Evolutionary conservation across 2,113 vertebrate species (phyloP), one percentile per base, ranked within the genome.

Genomic region (Turnix velox): DNA sequence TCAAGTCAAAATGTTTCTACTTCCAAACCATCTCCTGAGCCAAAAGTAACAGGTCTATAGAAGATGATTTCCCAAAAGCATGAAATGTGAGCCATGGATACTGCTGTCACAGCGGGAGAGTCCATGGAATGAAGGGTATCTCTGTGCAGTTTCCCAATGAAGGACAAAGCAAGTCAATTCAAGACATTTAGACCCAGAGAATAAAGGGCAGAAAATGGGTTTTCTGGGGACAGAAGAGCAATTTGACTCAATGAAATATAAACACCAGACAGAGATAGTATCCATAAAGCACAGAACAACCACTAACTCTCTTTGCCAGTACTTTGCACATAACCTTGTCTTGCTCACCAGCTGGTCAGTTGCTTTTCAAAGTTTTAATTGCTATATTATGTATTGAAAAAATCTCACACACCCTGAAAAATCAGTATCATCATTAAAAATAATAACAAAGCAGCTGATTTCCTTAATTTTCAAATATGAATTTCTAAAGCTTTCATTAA

Each of bases 321-420:
- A 22, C 20, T 57, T 48, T 49, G 48, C 35, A 40, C 8, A 4
- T 42, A 37, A 37, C 13, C 19, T 49, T 61, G 14, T 59, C 30
- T 63, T 49, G 27, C 33, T 54, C 18, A 58, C 18, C 43, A 35
- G 31, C 7, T 31, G 11, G 23, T 39, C 40, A 39, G 17, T 35
- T 89, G 18, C 39, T 54, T 33, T 89, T 75, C 30, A 65, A 19
- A 66, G 22, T 61, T 67, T 39, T 51, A 74, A 19, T 71, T 35
- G 1, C 11, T 25, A 3, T 28, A 19, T 18, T 43, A n/a, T 35
- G 10, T 49, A 51, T 0, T 7, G 40, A 62, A 69, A 69, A 35
- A 75, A 46, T 69, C 15, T 68, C 28, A 14, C 7, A 55, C 19
- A 18, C 17, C 30, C 55, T 17, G 22, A 62, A 76, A 75, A 85